Evolutionary conservation across 2,888 invertebrate species (phyloP), one percentile per base, ranked within the genome.

Genomic region (Rutpela maculata): DNA sequence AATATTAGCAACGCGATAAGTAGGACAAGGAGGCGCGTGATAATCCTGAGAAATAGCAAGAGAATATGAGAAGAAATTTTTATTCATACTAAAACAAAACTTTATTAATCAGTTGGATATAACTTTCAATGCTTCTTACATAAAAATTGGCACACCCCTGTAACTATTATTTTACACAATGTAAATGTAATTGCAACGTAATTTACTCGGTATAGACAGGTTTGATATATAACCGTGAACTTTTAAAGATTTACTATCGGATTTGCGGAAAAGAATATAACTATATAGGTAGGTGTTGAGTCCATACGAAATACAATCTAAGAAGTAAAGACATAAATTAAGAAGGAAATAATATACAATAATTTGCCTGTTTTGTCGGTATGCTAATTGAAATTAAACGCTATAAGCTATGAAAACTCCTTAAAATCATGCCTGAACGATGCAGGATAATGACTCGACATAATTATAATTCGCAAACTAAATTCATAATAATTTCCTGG

Each of bases 231-330:
- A 38, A 43, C 43, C 65, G 17, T 65, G 65, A 65, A 65, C 65
- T 65, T 65, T 65, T 65, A 62, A 62, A 62, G 35, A 62, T 62
- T 35, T 31, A 62, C 60, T 62, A 15, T 62, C 62, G 35, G 62
- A 62, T 62, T 3, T 31, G 15, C 26, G 50, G 7, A n/a, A 62
- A 31, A n/a, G 6, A 15, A n/a, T 31, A 15, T 26, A 11, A 22
- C n/a, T n/a, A 22, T 9, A 1, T 59, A 11, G 10, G 15, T 12
- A 59, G 15, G 59, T 59, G 22, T 6, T 19, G 1, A 22, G 22
- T 59, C 18, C 6, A n/a, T 6, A n/a, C 11, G 12, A 43, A 15
- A 43, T 43, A 43, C 12, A 43, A 43, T 43, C 31, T 35, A 35
- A 35, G 31, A 35, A 35, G 0, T 35, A 35, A 35, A 35, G 2